Evolutionary conservation across 1,140 invertebrate genomes (phyloP).

Genomic region (Physella acuta): DNA sequence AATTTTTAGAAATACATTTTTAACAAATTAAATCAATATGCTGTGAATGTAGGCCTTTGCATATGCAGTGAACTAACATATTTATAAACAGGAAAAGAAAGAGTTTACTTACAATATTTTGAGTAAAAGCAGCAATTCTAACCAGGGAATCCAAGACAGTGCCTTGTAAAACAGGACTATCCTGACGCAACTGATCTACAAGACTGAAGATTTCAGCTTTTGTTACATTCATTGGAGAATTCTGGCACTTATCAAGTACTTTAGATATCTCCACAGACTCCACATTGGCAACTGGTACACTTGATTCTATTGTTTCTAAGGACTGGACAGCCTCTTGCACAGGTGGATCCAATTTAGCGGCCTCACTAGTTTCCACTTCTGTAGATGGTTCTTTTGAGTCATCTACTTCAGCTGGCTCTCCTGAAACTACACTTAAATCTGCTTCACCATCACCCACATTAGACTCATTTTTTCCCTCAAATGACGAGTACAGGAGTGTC

Average conservation of each 20-base stretch:
- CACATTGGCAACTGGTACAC: no score
- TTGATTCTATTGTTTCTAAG: no score
- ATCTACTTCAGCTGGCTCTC: no score
- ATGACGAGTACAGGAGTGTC: no score
- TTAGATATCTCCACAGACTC: no score
- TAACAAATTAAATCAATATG: not conserved
- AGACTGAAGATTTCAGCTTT: conserved; percentile 5
- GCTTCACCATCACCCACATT: not conserved
- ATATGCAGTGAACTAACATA: not conserved
- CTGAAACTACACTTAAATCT: no score
- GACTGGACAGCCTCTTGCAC: not conserved
- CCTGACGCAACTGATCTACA: not conserved
- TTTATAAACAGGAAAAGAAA: not conserved
- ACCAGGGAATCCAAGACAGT: conserved; percentile 18
- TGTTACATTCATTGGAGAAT: conserved; percentile 8
- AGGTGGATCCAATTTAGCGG: not conserved
- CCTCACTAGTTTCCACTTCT: not conserved
- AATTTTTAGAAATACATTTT: no score
- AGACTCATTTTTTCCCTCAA: no score
- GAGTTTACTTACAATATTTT: conserved; percentile 20
- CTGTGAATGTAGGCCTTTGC: not conserved
- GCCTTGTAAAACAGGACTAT: not conserved
- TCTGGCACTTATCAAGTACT: conserved; percentile 10
- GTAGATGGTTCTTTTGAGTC: not conserved
- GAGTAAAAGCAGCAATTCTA: conserved; percentile 20